These are phyloP conservation scores for Drosophila diplacantha DNA, from an alignment of 2,888 invertebrate species.

Conservation along the genomic window DNA sequence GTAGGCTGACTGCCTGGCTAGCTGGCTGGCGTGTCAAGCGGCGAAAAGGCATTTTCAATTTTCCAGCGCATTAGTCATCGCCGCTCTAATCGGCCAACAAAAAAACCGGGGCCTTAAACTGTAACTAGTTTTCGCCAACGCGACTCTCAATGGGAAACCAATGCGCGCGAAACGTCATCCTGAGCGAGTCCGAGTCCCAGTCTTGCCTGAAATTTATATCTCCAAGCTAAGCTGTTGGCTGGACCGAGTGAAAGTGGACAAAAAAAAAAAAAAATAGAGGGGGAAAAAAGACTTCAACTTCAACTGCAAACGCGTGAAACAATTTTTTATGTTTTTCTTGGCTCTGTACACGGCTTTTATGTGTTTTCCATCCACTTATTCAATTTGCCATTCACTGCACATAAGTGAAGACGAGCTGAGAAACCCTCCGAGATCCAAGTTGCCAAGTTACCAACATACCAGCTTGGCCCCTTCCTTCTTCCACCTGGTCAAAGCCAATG, in stretches of 20 bases:
- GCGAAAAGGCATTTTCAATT: slow-evolving; percentile 59
- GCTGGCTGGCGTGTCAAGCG: slow-evolving; percentile 35
- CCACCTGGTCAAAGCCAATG: slow-evolving; percentile 43
- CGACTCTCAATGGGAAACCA: slow-evolving; percentile 41
- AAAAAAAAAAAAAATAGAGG: slow-evolving; percentile 20
- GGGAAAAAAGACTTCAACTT: slow-evolving; percentile 17
- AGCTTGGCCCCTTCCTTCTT: slow-evolving; percentile 13
- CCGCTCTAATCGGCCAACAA: slow-evolving; percentile 27
- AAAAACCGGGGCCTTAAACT: slow-evolving; percentile 50
- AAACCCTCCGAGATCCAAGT: slow-evolving; percentile 8
- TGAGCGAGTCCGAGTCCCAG: slow-evolving; percentile 40
- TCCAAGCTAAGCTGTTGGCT: slow-evolving; percentile 23
- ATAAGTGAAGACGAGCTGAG: slow-evolving; percentile 36
- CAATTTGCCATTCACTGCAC: slow-evolving; percentile 71
- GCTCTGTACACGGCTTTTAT: slow-evolving; percentile 32
- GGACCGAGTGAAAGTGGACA: slow-evolving; percentile 64
- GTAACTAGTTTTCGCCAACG: slow-evolving; percentile 59
- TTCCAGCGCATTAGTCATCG: slow-evolving; percentile 67
- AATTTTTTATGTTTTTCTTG: slow-evolving; percentile 53
- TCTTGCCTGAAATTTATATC: slow-evolving; percentile 15
- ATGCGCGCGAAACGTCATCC: slow-evolving; percentile 53
- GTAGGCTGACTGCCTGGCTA: slow-evolving; percentile 6
- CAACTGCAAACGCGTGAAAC: slow-evolving; percentile 66
- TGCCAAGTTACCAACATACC: slow-evolving; percentile 7
- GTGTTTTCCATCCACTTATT: slow-evolving; percentile 58